Base-by-base conservation (phyloP, 2,797 vertebrate species). In the Sphenodon punctatus region DNA sequence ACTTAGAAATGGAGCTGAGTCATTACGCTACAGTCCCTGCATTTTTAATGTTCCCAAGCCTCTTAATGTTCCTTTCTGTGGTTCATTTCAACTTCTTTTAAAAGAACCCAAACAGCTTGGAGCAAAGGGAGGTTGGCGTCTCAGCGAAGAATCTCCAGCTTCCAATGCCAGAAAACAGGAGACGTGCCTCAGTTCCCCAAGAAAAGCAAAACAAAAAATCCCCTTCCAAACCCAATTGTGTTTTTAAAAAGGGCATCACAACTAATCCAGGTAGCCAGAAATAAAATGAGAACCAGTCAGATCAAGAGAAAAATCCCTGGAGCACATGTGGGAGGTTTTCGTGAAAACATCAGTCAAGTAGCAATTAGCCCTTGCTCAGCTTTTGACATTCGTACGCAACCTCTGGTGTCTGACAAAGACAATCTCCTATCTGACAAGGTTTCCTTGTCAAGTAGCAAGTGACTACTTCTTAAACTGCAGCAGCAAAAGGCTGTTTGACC, bases 1-100 rank as follows among this genome's bases (percentile, higher is more conserved):
- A 92, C 92, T 92, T 93, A 91, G 93, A 82, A 74, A 77, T 91
- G 91, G 90, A 93, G 61, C 86, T 2, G 59, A 86, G 89, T 90
- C 90, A 89, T 80, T 80, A 59, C 72, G 82, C 89, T 84, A 88
- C 81, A 91, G 85, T 72, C 83, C 58, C 39, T 85, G 89, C 89
- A 75, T 82, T 92, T 88, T 84, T 56, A 87, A 91, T 92, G 90
- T 88, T n/a, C 89, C 90, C 88, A 92, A 92, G 89, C 84, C 91
- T 93, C 86, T 92, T 82, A 86, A 81, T 84, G 82, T 88, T 92
- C 92, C 82, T 92, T 91, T 86, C 89, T 89, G 78, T 85, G 76
- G 74, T 86, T 88, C 75, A 75, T 85, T 92, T 89, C 85, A 85
- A 51, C 77, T 91, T 67, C 90, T 90, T 84, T 88, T 88, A 92